Evolutionary conservation across 2,797 vertebrate genomes (phyloP), one percentile per base, ranked within the genome.

Genomic region (Cossypha heuglini): DNA sequence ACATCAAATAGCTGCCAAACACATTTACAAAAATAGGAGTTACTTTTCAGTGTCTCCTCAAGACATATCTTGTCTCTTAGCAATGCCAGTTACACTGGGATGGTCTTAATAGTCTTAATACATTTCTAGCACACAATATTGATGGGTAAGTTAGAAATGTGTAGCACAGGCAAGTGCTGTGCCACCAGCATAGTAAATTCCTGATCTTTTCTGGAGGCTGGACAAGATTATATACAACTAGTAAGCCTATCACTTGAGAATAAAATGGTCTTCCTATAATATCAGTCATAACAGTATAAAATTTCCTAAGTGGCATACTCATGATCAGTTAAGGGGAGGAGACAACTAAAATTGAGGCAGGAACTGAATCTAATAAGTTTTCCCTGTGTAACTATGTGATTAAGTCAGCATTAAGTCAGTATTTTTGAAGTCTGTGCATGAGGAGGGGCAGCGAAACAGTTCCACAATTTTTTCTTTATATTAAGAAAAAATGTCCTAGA

Each of bases 291-390:
- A 40, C 4, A 72, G 10, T 31, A 42, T 28, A 55, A 77, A 77
- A 77, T 61, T 46, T 42, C 5, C 1, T 31, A 61, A 81, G 31
- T 24, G 15, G 29, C 8, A 64, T 8, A 74, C 13, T 28, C 28
- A 66, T 29, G 31, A 61, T 12, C 1, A 2, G 10, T 17, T 10
- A 11, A 11, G 3, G 33, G 2, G 11, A 4, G 14, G 4, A 45
- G 40, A 11, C 7, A 11, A 25, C 35, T 61, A 38, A 10, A 64
- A 46, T 6, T 0, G 0, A 74, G 38, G n/a, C 29, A 61, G 28
- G 13, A 62, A 52, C 28, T 5, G 11, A 74, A 5, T 9, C 31
- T 25, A 69, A 0, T 8, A 68, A 42, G 18, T 38, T 52, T 8
- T 57, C 31, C 28, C 24, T 74, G 42, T 31, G 28, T 14, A 58